phyloP scores from a whole-genome alignment of 1,140 invertebrate species.

The Lasioglossum albipes region DNA sequence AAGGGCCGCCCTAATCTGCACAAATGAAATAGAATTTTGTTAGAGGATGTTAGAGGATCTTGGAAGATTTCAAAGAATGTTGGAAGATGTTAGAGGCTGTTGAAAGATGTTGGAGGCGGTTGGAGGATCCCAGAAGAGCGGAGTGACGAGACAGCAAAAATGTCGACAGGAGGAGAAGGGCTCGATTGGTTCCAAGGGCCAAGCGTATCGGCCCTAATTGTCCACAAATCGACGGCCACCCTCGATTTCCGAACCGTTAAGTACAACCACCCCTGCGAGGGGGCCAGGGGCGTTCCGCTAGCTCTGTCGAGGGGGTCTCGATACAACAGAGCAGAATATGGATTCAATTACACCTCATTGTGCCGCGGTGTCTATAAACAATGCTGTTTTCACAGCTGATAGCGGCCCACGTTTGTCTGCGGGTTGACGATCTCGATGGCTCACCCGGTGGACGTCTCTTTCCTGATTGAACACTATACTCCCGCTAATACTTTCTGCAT shows the following conservation, averaged over 20 bases:
- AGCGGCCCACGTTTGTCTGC: slow-evolving; percentile 52
- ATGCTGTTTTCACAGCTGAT: slow-evolving; percentile 78
- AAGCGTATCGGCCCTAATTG: slow-evolving; percentile 73
- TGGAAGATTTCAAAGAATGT: no score
- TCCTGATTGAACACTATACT: background rate
- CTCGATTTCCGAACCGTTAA: slow-evolving; percentile 71
- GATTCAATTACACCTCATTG: slow-evolving; percentile 79
- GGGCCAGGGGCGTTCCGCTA: slow-evolving; percentile 42
- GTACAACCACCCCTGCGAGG: slow-evolving; percentile 56
- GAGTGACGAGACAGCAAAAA: background rate
- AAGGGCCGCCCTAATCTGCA: no score
- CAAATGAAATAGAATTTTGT: no score
- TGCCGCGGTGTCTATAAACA: slow-evolving; percentile 76
- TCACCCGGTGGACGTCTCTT: no score
- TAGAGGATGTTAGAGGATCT: no score
- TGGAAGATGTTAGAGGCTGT: no score
- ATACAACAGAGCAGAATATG: slow-evolving; percentile 63
- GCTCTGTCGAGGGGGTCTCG: slow-evolving; percentile 46
- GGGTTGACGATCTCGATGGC: slow-evolving; percentile 2
- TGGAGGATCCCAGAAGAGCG: no score
- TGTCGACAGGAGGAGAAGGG: background rate
- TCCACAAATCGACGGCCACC: slow-evolving; percentile 74
- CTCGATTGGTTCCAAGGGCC: slow-evolving; percentile 11
- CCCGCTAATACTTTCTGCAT: no score
- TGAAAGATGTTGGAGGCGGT: no score